A percentile compares a stretch with the other conserved stretches of the same genome.
phyloP scores from a whole-genome alignment of 1,140 invertebrate species.

The Apis laboriosa region DNA sequence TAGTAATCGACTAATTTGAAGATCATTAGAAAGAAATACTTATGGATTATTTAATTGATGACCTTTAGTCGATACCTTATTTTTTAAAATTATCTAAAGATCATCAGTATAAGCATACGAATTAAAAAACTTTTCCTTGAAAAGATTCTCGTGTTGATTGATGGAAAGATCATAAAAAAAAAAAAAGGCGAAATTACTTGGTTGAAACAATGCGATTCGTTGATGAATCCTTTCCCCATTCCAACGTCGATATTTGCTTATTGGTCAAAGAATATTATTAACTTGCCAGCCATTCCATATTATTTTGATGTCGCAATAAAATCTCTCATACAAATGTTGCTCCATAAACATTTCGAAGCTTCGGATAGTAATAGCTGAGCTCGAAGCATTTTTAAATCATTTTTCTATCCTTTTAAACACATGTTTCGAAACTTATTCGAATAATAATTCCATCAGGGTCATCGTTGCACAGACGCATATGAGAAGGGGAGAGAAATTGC shows the following conservation, averaged over 20 bases:
- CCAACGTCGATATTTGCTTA: neutral
- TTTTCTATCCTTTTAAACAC: neutral
- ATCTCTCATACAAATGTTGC: slow-evolving; percentile 12
- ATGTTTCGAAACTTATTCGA: neutral
- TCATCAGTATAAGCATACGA: neutral
- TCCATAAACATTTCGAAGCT: neutral
- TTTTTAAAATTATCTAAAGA: neutral
- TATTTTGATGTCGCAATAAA: slow-evolving; percentile 2
- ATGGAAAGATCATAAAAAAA: neutral
- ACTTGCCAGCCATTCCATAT: neutral
- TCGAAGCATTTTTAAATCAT: neutral
- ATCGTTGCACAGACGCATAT: neutral
- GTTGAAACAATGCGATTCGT: neutral
- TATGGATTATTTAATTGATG: neutral
- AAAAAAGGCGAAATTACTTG: neutral
- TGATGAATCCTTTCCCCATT: neutral
- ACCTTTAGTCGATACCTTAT: neutral
- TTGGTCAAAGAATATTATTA: neutral
- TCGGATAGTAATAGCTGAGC: neutral
- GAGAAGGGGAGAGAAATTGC: neutral
- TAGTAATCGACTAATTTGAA: neutral
- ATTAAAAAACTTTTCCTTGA: neutral
- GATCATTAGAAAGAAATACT: neutral
- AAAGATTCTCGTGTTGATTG: neutral
- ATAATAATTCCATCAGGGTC: neutral